Base-by-base conservation (phyloP, 92 coral and sea anemone genomes). In the Diadumene lineata region DNA sequence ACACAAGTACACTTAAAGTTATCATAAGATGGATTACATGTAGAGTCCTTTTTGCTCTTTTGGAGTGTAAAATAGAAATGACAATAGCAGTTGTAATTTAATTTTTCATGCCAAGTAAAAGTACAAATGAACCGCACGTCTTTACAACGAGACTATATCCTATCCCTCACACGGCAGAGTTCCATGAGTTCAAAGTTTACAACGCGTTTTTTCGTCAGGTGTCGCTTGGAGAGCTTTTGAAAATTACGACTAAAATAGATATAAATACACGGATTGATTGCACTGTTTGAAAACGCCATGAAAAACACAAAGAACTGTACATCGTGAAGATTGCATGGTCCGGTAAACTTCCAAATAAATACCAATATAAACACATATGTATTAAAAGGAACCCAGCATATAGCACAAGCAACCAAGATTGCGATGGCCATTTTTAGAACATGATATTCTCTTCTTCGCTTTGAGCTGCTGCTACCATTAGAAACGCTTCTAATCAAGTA, bases 361-460 rank as follows among this genome's bases (percentile, higher is more conserved):
- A 78, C 75, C 18, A 56, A 0, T 23, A 78, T 56, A 44, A 78
- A 81, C 0, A 71, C 68, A 61, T 50, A 77, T 22, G 73, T 63
- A 50, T 89, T 89, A 68, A 80, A 64, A 22, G 93, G 90, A 21
- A 67, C 50, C 93, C 93, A 89, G 25, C 82, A 77, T 7, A 85
- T 2, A 0, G 85, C 78, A 50, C 85, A 89, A 31, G 62, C 87
- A 15, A 78, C 75, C 46, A 85, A 81, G 32, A 89, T 88, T 24
- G 79, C 81, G 10, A 85, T 62, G 4, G 84, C 87, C 78, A 86
- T 85, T 38, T 69, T 69, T 2, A 87, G 78, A 11, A 89, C 90
- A 26, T 81, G 79, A 50, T 79, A 69, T 34, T 81, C 84, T 56
- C 83, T 90, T 19, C 76, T 77, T 69, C 73, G 53, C 57, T 82